phyloP scores from a whole-genome alignment of 2,113 vertebrate species.

The Noturus placidus region DNA sequence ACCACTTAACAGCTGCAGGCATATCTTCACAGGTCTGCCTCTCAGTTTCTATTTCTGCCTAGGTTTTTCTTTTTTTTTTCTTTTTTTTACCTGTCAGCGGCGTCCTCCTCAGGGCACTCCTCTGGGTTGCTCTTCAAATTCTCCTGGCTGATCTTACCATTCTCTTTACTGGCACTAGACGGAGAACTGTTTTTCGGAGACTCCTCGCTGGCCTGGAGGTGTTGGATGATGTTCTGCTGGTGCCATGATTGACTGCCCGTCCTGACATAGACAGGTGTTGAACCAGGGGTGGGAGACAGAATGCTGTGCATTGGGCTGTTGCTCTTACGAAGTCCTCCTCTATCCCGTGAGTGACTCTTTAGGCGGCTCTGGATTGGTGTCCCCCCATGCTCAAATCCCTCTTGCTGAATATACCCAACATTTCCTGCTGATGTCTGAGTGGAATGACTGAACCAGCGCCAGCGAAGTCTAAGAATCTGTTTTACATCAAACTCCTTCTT shows the following conservation, averaged over 20 bases:
- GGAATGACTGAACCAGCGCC: constrained; percentile 96
- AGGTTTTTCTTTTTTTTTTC: constrained; percentile 6
- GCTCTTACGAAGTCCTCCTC: constrained; percentile 81
- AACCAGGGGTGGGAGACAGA: constrained; percentile 79
- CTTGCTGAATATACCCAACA: constrained; percentile 90
- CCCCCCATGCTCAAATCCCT: constrained; percentile 88
- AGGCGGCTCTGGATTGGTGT: constrained; percentile 82
- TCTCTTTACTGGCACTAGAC: constrained; percentile 73
- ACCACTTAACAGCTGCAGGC: constrained; percentile 12
- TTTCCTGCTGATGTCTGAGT: constrained; percentile 82
- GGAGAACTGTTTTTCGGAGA: constrained; percentile 72
- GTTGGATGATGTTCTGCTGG: constrained; percentile 80
- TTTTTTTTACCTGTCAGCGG: constrained; percentile 82
- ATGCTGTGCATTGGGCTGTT: constrained; percentile 87
- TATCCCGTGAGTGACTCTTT: constrained; percentile 90
- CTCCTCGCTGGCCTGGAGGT: constrained; percentile 77
- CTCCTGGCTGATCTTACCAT: constrained; percentile 66
- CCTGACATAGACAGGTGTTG: constrained; percentile 78
- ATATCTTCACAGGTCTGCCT: constrained; percentile 27
- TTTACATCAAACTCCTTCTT: constrained; percentile 98
- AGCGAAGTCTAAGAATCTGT: constrained; percentile 94
- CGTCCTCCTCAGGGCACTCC: constrained; percentile 74
- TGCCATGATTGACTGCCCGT: constrained; percentile 80
- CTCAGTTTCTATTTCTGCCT: constrained; percentile 30
- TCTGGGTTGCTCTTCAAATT: constrained; percentile 79